Percentiles rank a stretch among this genome's conserved stretches.
These are phyloP conservation scores for Arvicanthis niloticus DNA, from an alignment of 2,113 vertebrate species.

Conservation along the genomic window DNA sequence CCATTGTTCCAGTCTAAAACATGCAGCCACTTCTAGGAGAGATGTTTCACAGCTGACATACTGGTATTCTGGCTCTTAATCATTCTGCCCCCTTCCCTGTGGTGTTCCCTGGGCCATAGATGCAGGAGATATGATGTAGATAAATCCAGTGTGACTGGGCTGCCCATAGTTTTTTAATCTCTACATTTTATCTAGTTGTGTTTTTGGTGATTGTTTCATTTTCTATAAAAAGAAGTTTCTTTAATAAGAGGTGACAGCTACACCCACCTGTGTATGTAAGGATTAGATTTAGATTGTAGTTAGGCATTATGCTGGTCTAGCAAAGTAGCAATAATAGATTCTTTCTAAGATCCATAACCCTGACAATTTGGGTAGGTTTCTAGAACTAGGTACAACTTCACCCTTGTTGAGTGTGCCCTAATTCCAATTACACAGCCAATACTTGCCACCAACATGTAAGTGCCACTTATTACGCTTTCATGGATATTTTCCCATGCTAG, in stretches of 20 bases:
- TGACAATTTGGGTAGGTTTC: background rate
- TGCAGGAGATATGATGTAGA: background rate
- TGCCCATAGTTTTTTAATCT: background rate
- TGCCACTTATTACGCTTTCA: background rate
- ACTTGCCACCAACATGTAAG: background rate
- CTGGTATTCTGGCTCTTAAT: background rate
- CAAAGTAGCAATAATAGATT: background rate
- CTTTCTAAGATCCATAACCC: background rate
- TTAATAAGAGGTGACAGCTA: background rate
- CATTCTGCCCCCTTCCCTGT: background rate
- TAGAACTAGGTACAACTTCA: background rate
- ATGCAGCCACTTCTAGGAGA: background rate
- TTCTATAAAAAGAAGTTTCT: background rate
- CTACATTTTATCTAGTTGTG: background rate
- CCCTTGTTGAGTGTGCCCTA: background rate
- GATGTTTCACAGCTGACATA: background rate
- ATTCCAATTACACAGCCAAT: background rate
- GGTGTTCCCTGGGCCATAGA: background rate
- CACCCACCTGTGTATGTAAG: background rate
- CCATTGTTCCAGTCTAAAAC: background rate
- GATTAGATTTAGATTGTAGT: background rate
- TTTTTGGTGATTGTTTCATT: background rate
- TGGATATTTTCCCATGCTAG: background rate
- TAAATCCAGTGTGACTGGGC: background rate
- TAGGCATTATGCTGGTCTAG: background rate